Percentiles rank a stretch among this genome's conserved stretches.
Conservation (phyloP, 1,140 invertebrate genomes). For the Pseudomyrmex concolor region DNA sequence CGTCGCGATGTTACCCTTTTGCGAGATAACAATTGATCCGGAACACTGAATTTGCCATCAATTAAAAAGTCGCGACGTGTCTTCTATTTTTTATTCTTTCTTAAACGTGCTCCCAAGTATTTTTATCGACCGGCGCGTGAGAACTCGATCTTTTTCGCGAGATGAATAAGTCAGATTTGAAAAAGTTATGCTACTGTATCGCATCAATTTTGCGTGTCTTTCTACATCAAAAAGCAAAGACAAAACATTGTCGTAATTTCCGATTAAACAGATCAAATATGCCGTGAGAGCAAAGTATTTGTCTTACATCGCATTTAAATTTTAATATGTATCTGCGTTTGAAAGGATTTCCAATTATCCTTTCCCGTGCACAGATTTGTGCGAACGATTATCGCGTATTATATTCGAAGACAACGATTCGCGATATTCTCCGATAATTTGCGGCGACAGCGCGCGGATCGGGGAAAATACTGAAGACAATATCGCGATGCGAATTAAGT, state of each 20-base stretch:
- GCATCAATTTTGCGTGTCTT: slow-evolving; percentile 3
- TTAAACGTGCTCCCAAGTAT: slow-evolving; percentile 37
- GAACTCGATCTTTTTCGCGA: slow-evolving; percentile 60
- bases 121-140: slow-evolving; percentile 9
- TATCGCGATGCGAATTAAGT: slow-evolving; percentile 63
- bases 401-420: slow-evolving; percentile 3
- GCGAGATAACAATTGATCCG: slow-evolving; percentile 57
- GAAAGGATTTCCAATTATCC: background rate
- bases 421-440: slow-evolving; percentile 41
- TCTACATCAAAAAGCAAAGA: background rate
- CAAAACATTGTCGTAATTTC: background rate
- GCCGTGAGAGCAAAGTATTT: background rate
- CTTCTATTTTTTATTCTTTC: slow-evolving; percentile 41
- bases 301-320: too few relatives aligned
- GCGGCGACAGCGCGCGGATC: slow-evolving; percentile 7
- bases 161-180: background rate
- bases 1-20: slow-evolving; percentile 33
- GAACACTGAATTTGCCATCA: slow-evolving; percentile 49
- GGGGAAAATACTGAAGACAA: slow-evolving; percentile 28
- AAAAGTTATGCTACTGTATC: slow-evolving; percentile 32
- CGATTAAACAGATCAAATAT: background rate
- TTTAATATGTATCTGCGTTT: background rate
- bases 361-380: background rate
- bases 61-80: slow-evolving; percentile 50
- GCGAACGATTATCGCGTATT: background rate